These are phyloP conservation scores for Leucophenga montana DNA, from an alignment of 2,888 invertebrate species.

Conservation along the genomic window DNA sequence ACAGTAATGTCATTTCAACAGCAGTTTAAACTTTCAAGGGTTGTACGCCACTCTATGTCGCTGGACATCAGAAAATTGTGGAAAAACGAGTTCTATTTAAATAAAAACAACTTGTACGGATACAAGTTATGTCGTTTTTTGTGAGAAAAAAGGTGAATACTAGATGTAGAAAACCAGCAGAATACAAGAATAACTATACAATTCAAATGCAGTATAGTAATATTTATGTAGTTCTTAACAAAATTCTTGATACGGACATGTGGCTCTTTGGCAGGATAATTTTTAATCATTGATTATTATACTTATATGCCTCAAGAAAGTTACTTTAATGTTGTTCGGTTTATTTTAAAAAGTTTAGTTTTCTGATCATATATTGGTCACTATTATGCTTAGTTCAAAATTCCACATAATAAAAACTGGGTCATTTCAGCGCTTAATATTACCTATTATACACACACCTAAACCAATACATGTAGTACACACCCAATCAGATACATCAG, in stretches of 20 bases:
- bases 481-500: slow-evolving; percentile 37
- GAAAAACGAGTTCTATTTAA: slow-evolving; percentile 28
- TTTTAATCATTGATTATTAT: no score
- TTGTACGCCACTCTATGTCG: neutral
- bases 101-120: slow-evolving; percentile 5
- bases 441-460: slow-evolving; percentile 19
- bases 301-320: no score
- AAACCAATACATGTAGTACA: slow-evolving; percentile 14
- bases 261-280: no score
- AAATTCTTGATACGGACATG: no score
- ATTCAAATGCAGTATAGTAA: no score
- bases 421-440: neutral
- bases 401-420: neutral
- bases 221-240: no score
- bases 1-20: slow-evolving; percentile 61
- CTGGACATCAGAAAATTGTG: slow-evolving; percentile 6
- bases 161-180: no score
- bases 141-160: no score
- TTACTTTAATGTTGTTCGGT: no score
- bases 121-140: neutral
- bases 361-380: no score
- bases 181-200: no score
- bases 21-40: neutral
- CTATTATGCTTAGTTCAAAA: neutral
- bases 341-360: no score